Percentiles rank a stretch among this genome's conserved stretches.
These are phyloP conservation scores for Brachionus koreanus DNA, from an alignment of 1,140 invertebrate genomes.

Conservation along the genomic window DNA sequence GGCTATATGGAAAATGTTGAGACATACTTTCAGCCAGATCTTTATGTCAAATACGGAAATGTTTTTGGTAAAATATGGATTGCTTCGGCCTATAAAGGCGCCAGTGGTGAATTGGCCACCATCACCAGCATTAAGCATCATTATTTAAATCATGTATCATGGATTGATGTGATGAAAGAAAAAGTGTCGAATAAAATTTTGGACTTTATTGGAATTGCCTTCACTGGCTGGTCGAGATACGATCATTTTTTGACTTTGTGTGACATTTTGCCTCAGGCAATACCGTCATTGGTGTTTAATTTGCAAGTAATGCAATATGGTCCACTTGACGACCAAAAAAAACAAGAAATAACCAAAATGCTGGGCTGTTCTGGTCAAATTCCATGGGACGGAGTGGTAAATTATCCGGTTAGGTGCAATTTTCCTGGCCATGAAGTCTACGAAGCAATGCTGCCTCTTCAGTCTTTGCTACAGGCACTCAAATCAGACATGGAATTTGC, in stretches of 20 bases:
- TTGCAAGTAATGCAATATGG: conserved; percentile 54
- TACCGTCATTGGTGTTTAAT: conserved; percentile 72
- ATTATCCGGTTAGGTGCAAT: conserved; percentile 5
- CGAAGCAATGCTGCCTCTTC: background rate
- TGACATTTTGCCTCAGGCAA: conserved; percentile 73
- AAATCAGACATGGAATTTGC: conserved; percentile 31
- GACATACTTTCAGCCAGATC: conserved; percentile 59
- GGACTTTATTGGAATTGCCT: conserved; percentile 63
- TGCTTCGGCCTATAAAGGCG: conserved; percentile 83
- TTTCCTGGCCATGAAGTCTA: conserved; percentile 43
- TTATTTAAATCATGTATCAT: conserved; percentile 69
- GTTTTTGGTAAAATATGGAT: conserved; percentile 84
- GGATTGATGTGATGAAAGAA: conserved; percentile 65
- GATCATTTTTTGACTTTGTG: conserved; percentile 88
- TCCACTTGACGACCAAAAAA: conserved; percentile 44
- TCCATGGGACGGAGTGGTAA: conserved; percentile 17
- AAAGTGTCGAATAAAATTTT: conserved; percentile 50
- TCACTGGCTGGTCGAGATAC: conserved; percentile 73
- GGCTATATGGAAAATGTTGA: conserved; percentile 58
- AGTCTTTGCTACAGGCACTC: background rate
- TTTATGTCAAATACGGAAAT: conserved; percentile 69
- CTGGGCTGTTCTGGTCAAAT: conserved; percentile 14
- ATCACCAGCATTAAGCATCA: conserved; percentile 65
- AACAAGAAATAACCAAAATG: background rate
- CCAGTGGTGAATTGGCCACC: conserved; percentile 65